Evolutionary conservation across 2,888 invertebrate species (phyloP).

Genomic region (Pyrgus malvae): DNA sequence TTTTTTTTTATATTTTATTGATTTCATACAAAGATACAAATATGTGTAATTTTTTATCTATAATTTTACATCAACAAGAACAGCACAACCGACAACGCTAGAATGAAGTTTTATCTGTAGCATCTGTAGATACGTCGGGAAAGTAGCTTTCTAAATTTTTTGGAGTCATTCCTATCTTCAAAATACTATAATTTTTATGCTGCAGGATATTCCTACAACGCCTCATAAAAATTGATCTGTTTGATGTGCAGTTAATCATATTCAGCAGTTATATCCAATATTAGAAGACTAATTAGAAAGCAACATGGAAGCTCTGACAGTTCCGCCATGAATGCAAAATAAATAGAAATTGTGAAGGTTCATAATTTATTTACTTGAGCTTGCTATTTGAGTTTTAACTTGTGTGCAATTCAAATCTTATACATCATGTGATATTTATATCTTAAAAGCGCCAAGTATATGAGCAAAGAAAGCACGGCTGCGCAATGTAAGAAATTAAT

Average conservation of each 20-base stretch:
- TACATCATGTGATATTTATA: slow-evolving; percentile 20
- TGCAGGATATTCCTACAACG: slow-evolving; percentile 7
- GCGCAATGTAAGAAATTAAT: slow-evolving; percentile 26
- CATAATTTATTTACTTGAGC: slow-evolving; percentile 19
- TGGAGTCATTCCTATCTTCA: slow-evolving; percentile 43
- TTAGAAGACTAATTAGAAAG: slow-evolving; percentile 61
- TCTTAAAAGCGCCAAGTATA: neutral
- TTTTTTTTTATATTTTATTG: too few relatives aligned
- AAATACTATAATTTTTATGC: slow-evolving; percentile 34
- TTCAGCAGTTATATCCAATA: slow-evolving; percentile 29
- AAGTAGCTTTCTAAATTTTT: slow-evolving; percentile 77
- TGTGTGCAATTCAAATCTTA: neutral
- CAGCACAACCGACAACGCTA: too few relatives aligned
- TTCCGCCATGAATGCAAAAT: slow-evolving; percentile 83
- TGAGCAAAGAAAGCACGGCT: slow-evolving; percentile 9
- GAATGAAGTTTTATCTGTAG: slow-evolving; percentile 28
- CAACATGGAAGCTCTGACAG: slow-evolving; percentile 83
- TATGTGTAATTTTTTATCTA: slow-evolving; percentile 2
- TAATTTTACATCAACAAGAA: slow-evolving; percentile 13
- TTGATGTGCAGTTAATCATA: slow-evolving; percentile 34
- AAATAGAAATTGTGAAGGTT: slow-evolving; percentile 80
- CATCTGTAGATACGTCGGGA: slow-evolving; percentile 48
- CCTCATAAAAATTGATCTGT: slow-evolving; percentile 27
- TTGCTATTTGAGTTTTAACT: slow-evolving; percentile 2
- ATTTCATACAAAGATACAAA: too few relatives aligned